Conservation (phyloP, 2,797 vertebrate genomes). For the Propithecus perrieri region DNA sequence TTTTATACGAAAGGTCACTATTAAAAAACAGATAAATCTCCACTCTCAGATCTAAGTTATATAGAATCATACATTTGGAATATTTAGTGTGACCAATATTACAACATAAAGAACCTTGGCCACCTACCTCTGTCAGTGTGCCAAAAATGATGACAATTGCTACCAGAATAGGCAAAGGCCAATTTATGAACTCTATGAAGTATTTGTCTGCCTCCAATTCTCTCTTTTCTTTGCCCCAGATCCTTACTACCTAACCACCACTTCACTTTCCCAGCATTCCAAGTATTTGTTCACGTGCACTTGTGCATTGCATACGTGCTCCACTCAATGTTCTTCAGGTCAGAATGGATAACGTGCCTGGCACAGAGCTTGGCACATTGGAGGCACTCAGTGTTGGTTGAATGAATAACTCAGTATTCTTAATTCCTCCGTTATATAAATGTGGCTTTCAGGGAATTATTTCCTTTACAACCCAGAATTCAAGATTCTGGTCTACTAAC, state of each 20-base stretch:
- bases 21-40: neutral
- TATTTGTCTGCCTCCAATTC: neutral
- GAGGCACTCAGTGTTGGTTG: neutral
- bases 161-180: neutral
- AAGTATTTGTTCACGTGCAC: neutral
- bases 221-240: neutral
- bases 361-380: neutral
- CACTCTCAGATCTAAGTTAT: neutral
- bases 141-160: neutral
- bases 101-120: neutral
- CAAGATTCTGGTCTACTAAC: neutral
- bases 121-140: neutral
- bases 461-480: neutral
- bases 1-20: neutral
- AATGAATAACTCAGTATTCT: neutral
- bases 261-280: neutral
- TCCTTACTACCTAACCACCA: neutral
- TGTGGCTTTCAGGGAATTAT: neutral
- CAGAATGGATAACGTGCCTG: too few relatives aligned
- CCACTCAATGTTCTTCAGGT: neutral
- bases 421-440: neutral
- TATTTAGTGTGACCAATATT: neutral
- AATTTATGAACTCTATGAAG: neutral
- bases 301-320: rapidly evolving
- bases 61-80: neutral